phyloP scores from a whole-genome alignment of 1,140 invertebrate species.

The Dreissena rostriformis region DNA sequence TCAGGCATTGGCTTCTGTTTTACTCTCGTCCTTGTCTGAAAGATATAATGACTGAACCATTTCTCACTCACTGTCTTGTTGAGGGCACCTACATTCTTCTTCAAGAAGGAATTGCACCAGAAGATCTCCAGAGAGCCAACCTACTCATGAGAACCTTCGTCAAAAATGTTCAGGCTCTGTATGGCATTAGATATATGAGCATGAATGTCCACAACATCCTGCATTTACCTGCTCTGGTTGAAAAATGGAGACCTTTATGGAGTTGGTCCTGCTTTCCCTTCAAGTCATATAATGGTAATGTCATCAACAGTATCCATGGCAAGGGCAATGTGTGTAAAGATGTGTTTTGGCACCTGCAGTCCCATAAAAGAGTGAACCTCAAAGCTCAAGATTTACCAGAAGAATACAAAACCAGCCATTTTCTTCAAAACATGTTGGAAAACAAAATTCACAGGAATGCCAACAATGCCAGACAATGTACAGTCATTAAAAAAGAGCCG shows the following conservation, averaged over 20 bases:
- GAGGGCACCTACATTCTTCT: constrained; percentile 39
- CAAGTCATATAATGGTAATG: neutral
- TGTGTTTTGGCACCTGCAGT: neutral
- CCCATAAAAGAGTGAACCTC: neutral
- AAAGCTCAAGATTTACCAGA: neutral
- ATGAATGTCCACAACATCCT: constrained; percentile 35
- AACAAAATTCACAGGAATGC: neutral
- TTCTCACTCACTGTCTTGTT: constrained; percentile 32
- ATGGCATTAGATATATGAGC: neutral
- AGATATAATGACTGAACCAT: constrained; percentile 1
- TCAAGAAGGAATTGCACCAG: constrained; percentile 6
- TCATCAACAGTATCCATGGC: too few species aligned
- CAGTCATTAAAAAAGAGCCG: neutral
- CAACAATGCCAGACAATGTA: neutral
- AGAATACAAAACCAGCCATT: neutral
- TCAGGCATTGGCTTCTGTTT: constrained; percentile 44
- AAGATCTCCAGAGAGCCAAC: neutral
- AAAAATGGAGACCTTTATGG: constrained; percentile 20
- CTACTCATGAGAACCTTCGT: constrained; percentile 3
- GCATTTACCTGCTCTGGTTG: neutral
- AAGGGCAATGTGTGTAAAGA: constrained; percentile 6
- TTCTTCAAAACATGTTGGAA: constrained; percentile 18
- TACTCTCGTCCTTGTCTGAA: constrained; percentile 42
- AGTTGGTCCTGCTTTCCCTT: constrained; percentile 13
- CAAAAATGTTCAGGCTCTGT: neutral